These are phyloP conservation scores for Hydroisotoma schaefferi DNA, from an alignment of 2,888 invertebrate genomes.

Conservation along the genomic window DNA sequence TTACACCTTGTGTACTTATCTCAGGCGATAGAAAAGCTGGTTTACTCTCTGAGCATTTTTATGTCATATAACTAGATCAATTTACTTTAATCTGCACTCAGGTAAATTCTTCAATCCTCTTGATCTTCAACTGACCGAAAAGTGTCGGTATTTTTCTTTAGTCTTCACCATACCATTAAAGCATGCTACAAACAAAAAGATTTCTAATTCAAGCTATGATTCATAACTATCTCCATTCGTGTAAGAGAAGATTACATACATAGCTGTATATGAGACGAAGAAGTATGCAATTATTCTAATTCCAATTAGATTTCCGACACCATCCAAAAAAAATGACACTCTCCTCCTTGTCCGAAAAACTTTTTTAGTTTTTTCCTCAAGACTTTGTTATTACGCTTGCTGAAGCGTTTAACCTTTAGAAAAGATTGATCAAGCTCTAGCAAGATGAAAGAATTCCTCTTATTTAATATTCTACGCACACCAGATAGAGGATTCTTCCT, in stretches of 20 bases:
- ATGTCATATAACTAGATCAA: neutral
- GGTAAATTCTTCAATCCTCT: neutral
- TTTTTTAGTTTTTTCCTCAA: neutral
- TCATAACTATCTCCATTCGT: no score
- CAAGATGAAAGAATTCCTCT: slow-evolving; percentile 1
- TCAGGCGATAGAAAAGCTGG: neutral
- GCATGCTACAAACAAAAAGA: no score
- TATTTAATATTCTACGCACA: slow-evolving; percentile 14
- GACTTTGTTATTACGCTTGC: neutral
- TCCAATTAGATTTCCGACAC: neutral
- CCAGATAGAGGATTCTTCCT: slow-evolving; percentile 9
- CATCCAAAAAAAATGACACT: no score
- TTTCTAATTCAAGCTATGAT: no score
- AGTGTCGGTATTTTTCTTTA: neutral
- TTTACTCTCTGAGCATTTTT: neutral
- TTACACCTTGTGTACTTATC: slow-evolving; percentile 15
- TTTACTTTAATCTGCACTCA: neutral
- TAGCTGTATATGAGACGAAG: no score
- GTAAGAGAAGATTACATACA: no score
- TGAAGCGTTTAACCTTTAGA: slow-evolving; percentile 1
- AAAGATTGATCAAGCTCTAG: neutral
- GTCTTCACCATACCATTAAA: no score
- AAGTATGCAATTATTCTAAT: no score
- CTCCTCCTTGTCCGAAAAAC: no score
- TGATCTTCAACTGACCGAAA: neutral